phyloP scores from a whole-genome alignment of 2,888 invertebrate genomes.

The Leucoptera coffeella region DNA sequence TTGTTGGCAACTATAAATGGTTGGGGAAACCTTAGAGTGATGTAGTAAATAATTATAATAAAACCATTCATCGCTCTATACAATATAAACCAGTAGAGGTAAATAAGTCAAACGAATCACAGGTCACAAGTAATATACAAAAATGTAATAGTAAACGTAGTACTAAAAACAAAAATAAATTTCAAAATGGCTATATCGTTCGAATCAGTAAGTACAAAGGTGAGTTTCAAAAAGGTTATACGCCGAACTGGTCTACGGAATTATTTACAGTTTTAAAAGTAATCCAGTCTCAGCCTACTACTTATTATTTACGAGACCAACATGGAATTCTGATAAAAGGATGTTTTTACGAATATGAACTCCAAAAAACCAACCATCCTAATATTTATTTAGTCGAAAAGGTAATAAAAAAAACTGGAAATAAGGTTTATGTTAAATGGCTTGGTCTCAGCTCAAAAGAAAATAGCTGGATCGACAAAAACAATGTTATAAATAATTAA shows the following conservation, averaged over 20 bases:
- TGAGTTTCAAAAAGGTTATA: conserved; percentile 10
- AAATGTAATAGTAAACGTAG: neutral
- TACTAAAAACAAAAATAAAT: conserved; percentile 4
- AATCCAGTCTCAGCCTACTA: conserved; percentile 10
- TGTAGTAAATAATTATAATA: conserved; percentile 1
- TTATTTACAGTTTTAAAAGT: conserved; percentile 11
- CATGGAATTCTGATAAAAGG: conserved; percentile 11
- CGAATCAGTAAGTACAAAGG: conserved; percentile 10
- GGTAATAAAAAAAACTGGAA: conserved; percentile 9
- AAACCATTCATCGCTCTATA: conserved; percentile 1
- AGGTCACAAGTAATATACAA: neutral
- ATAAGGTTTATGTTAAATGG: conserved; percentile 12
- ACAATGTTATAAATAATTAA: neutral
- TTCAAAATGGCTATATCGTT: conserved; percentile 9
- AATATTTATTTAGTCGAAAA: conserved; percentile 13
- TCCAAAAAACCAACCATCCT: conserved; percentile 10
- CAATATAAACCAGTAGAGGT: neutral
- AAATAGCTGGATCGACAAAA: conserved; percentile 11
- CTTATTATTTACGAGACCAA: conserved; percentile 10
- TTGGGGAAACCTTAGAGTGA: neutral
- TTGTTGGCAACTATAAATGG: conserved; percentile 5
- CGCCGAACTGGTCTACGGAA: conserved; percentile 12
- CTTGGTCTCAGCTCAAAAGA: conserved; percentile 10
- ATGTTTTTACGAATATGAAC: conserved; percentile 13
- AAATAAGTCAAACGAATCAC: neutral